Conservation (phyloP, 1,140 invertebrate genomes). For the Xylocopa sonorina region DNA sequence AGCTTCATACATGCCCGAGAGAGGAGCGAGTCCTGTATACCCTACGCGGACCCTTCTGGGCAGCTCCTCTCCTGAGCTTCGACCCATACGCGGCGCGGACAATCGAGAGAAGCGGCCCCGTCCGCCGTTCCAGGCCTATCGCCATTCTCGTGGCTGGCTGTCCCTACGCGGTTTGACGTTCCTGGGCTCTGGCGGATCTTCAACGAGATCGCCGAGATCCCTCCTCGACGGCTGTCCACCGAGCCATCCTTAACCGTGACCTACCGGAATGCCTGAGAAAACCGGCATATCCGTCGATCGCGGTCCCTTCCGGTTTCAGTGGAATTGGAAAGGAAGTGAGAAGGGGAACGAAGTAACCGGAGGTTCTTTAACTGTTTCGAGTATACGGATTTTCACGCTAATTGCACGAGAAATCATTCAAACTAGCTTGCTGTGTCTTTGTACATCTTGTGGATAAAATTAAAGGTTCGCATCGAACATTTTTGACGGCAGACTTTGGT, state of each 20-base stretch:
- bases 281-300: constrained; percentile 38
- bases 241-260: constrained; percentile 61
- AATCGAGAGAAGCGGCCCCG: constrained; percentile 48
- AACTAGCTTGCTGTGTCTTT: too few relatives aligned
- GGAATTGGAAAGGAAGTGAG: background rate
- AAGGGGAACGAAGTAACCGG: background rate
- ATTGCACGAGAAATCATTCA: too few relatives aligned
- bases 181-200: constrained; percentile 51
- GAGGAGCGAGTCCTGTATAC: constrained; percentile 32
- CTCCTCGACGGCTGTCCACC: constrained; percentile 25
- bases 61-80: constrained; percentile 4
- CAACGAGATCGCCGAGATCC: constrained; percentile 64
- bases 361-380: background rate
- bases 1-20: constrained; percentile 69
- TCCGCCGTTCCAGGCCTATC: constrained; percentile 31
- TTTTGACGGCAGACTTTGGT: too few relatives aligned
- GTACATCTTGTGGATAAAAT: too few relatives aligned
- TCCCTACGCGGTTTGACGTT: constrained; percentile 46
- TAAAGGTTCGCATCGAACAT: too few relatives aligned
- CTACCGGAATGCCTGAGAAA: constrained; percentile 67
- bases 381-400: too few relatives aligned
- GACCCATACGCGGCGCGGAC: constrained; percentile 40
- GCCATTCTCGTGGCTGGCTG: constrained; percentile 39
- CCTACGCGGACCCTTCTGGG: background rate
- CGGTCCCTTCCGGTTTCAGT: constrained; percentile 49